A percentile compares a stretch with the other conserved stretches of the same genome.
Conservation (phyloP, 2,113 vertebrate genomes). For the Varanus salvator region DNA sequence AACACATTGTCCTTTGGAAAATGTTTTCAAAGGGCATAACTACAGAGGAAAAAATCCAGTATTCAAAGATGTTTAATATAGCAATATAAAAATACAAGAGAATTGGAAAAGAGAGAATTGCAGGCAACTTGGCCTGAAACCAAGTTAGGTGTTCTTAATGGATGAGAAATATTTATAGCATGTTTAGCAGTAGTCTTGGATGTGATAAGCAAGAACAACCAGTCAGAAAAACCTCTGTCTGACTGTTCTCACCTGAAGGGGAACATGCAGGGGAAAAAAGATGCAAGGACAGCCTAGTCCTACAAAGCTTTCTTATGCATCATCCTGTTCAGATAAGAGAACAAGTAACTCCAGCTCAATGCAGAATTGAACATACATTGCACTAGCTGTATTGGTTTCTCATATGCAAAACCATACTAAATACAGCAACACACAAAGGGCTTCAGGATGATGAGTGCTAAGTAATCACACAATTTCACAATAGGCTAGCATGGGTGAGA, state of each 20-base stretch:
- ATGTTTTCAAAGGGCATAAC: neutral
- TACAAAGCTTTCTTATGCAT: neutral
- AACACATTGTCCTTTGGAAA: neutral
- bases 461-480: neutral
- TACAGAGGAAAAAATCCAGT: neutral
- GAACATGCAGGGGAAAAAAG: neutral
- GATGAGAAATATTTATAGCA: neutral
- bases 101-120: neutral
- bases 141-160: neutral
- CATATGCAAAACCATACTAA: neutral
- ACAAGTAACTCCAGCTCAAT: neutral
- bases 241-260: neutral
- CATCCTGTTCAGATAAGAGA: neutral
- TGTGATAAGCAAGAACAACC: neutral
- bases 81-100: neutral
- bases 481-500: neutral
- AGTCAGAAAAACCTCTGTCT: neutral
- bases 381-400: neutral
- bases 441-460: neutral
- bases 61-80: neutral
- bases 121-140: neutral
- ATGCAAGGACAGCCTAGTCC: neutral
- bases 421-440: neutral
- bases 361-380: neutral
- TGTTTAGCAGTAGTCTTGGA: neutral